Evolutionary conservation across 2,113 vertebrate species (phyloP).

Genomic region (Paraplagusia blochii): DNA sequence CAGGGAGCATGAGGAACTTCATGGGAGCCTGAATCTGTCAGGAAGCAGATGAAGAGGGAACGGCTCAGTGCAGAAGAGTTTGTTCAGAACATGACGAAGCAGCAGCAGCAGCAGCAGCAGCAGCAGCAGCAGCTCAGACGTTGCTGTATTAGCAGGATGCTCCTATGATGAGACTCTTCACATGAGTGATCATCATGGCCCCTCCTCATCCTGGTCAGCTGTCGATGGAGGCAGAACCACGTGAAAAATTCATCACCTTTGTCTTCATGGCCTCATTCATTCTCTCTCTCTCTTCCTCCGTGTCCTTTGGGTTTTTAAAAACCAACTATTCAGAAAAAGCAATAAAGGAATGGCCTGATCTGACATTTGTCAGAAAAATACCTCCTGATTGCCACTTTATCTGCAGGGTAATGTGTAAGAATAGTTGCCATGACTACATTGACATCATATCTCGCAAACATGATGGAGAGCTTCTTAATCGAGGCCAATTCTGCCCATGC

Average conservation of each 20-base stretch:
- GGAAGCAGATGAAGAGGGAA: too few relatives aligned
- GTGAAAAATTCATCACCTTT: constrained; percentile 19
- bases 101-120: too few relatives aligned
- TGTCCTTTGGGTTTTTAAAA: constrained; percentile 5
- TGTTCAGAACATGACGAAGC: too few relatives aligned
- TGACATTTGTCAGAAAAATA: constrained; percentile 71
- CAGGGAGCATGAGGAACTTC: too few relatives aligned
- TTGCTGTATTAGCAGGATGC: constrained; percentile 9
- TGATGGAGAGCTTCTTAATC: constrained; percentile 79
- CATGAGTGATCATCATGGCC: constrained; percentile 29
- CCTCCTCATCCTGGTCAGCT: constrained; percentile 29
- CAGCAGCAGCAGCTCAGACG: not conserved
- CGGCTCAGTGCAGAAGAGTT: too few relatives aligned
- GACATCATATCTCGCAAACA: constrained; percentile 82
- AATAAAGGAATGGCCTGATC: constrained; percentile 70
- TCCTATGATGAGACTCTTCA: constrained; percentile 11
- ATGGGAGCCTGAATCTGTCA: too few relatives aligned
- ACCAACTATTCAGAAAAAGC: constrained; percentile 8
- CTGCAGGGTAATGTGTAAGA: constrained; percentile 77
- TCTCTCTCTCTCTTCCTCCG: not conserved
- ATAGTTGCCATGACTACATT: constrained; percentile 88
- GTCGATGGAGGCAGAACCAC: constrained; percentile 26
- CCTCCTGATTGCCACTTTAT: constrained; percentile 76
- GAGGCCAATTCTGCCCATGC: constrained; percentile 32
- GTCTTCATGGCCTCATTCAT: not conserved